Evolutionary conservation across 2,888 invertebrate genomes (phyloP).

Genomic region (Drymonia ruficornis): DNA sequence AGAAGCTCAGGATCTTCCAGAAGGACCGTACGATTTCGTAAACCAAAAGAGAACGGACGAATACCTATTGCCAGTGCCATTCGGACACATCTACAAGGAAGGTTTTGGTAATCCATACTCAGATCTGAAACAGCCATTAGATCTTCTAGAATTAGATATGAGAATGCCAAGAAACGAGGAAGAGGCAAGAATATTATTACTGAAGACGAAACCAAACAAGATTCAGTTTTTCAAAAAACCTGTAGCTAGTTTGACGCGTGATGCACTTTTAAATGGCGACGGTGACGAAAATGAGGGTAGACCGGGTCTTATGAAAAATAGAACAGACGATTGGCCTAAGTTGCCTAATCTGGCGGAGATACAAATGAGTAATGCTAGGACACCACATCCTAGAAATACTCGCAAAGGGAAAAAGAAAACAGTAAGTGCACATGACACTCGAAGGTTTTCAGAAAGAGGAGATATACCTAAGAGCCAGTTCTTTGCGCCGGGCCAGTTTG

Average conservation of each 20-base stretch:
- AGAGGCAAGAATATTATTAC: conserved; percentile 25
- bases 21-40: not conserved
- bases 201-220: conserved; percentile 7
- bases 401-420: not conserved
- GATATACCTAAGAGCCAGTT: conserved; percentile 10
- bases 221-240: not conserved
- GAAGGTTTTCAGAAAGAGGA: not conserved
- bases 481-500: conserved; percentile 28
- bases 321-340: conserved; percentile 9
- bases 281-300: not conserved
- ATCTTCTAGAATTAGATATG: conserved; percentile 38
- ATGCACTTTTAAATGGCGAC: conserved; percentile 1
- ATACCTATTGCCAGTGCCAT: conserved; percentile 42
- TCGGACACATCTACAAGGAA: conserved; percentile 52
- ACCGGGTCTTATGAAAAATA: not conserved
- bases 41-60: conserved; percentile 7
- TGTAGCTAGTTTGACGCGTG: not conserved
- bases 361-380: conserved; percentile 34
- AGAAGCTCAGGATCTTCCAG: conserved; percentile 23
- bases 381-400: not conserved
- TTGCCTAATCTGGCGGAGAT: conserved; percentile 40
- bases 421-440: not conserved
- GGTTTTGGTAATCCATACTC: conserved; percentile 44
- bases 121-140: conserved; percentile 38
- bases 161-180: conserved; percentile 17